Evolutionary conservation across 1,140 invertebrate genomes (phyloP).

Genomic region (Drosophila micromelanica): DNA sequence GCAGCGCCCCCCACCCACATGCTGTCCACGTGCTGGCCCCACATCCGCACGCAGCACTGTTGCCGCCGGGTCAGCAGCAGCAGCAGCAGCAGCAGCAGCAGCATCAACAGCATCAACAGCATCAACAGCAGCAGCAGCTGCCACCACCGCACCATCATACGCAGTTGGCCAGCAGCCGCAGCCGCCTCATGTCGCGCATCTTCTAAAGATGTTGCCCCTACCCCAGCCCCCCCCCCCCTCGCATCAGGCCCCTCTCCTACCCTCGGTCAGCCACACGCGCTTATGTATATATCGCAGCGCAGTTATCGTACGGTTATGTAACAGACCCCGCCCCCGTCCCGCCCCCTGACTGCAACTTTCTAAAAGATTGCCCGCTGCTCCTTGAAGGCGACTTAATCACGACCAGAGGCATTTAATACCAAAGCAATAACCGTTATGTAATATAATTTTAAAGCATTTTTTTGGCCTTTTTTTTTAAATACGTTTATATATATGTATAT

Average conservation of each 20-base stretch:
- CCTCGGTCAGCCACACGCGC: background rate
- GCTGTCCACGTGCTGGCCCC: constrained; percentile 20
- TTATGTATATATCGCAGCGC: constrained; percentile 51
- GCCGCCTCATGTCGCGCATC: constrained; percentile 83
- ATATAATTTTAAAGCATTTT: constrained; percentile 76
- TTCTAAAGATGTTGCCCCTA: constrained; percentile 69
- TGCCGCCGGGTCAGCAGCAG: constrained; percentile 26
- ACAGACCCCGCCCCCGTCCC: constrained; percentile 1
- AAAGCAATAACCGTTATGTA: constrained; percentile 83
- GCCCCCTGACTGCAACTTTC: constrained; percentile 35
- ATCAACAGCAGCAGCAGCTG: constrained; percentile 18
- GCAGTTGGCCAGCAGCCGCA: constrained; percentile 54
- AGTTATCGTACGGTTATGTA: constrained; percentile 40
- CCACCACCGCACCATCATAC: constrained; percentile 4
- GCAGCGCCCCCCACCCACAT: constrained; percentile 21
- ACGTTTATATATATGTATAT: background rate
- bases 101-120: too few relatives aligned
- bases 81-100: constrained; percentile 43
- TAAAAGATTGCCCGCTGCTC: constrained; percentile 51
- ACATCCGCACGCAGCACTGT: constrained; percentile 7
- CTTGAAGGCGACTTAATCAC: constrained; percentile 62
- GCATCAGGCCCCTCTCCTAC: background rate
- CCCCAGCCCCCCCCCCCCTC: background rate
- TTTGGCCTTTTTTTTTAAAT: constrained; percentile 54
- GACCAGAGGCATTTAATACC: constrained; percentile 83